Evolutionary conservation across 2,113 vertebrate species (phyloP).

Genomic region (Peromyscus californicus): DNA sequence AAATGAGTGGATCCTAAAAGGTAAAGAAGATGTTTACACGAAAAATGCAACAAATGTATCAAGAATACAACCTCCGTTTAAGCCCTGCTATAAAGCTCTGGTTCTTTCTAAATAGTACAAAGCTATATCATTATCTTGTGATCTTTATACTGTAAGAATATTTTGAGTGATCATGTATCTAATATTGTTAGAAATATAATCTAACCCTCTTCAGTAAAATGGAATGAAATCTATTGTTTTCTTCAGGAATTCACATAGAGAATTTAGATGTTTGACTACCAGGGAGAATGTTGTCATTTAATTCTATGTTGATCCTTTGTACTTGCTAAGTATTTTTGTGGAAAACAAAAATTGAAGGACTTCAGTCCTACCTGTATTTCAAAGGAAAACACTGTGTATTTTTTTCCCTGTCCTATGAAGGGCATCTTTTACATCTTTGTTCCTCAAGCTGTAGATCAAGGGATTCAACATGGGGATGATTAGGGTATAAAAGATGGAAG

Average conservation of each 20-base stretch:
- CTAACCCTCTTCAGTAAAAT: background rate
- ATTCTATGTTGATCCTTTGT: background rate
- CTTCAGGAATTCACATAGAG: background rate
- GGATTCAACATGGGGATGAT: constrained; percentile 74
- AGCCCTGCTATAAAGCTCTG: background rate
- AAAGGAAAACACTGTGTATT: background rate
- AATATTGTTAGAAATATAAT: background rate
- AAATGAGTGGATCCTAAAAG: background rate
- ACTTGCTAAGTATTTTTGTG: background rate
- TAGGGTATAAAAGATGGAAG: constrained; percentile 54
- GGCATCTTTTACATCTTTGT: constrained; percentile 66
- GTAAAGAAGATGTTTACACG: background rate
- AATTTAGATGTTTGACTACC: background rate
- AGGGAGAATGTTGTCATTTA: background rate
- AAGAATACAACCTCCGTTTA: background rate
- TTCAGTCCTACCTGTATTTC: background rate
- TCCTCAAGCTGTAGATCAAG: constrained; percentile 71
- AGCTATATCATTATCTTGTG: background rate
- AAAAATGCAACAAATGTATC: background rate
- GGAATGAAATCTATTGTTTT: background rate
- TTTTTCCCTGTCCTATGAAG: background rate
- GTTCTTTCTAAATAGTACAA: background rate
- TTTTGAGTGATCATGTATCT: background rate
- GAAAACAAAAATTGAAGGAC: background rate
- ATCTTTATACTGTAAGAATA: background rate